Conservation (phyloP, 2,797 vertebrate species). For the Austrolebias charrua region DNA sequence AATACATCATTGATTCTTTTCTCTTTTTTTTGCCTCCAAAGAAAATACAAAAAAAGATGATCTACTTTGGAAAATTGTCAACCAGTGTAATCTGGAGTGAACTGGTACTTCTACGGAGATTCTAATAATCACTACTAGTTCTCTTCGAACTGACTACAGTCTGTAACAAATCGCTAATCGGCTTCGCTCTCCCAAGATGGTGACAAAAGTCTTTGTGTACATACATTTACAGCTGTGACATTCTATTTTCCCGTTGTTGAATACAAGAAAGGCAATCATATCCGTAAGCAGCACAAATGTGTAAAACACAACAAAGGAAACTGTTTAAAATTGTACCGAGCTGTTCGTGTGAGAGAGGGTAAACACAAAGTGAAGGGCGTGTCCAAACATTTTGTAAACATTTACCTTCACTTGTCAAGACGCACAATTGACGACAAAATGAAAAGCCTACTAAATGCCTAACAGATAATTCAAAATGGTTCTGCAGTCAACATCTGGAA, state of each 20-base stretch:
- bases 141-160: constrained; percentile 74
- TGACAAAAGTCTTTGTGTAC: constrained; percentile 70
- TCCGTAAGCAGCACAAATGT: constrained; percentile 84
- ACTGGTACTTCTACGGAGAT: constrained; percentile 83
- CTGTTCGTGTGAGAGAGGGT: constrained; percentile 66
- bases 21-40: constrained; percentile 77
- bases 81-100: constrained; percentile 91
- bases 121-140: constrained; percentile 82
- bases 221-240: constrained; percentile 73
- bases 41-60: constrained; percentile 81
- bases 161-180: constrained; percentile 69
- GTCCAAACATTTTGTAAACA: constrained; percentile 77
- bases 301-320: constrained; percentile 80
- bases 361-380: constrained; percentile 47
- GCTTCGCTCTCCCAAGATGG: constrained; percentile 75
- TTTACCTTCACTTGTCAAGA: constrained; percentile 74
- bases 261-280: constrained; percentile 82
- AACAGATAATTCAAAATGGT: constrained; percentile 65
- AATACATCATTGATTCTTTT: constrained; percentile 93
- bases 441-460: constrained; percentile 73
- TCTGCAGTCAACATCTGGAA: constrained; percentile 73
- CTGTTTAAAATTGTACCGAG: constrained; percentile 77
- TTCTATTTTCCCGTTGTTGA: constrained; percentile 71
- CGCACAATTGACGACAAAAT: constrained; percentile 33
- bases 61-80: constrained; percentile 88